Base-by-base conservation (phyloP, 2,113 vertebrate genomes). In the Helogale parvula region DNA sequence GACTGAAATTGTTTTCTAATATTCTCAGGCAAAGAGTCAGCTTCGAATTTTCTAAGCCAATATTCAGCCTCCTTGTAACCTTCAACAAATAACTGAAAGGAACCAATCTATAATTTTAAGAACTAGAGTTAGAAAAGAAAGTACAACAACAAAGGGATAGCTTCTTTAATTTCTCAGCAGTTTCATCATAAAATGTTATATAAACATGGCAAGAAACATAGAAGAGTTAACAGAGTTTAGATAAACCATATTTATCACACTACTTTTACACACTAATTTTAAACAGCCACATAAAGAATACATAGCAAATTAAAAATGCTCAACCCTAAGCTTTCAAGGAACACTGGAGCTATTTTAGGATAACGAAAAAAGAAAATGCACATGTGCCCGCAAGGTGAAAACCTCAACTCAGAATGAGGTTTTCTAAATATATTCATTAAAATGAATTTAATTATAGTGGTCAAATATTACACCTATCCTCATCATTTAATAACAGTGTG, bases 31-130 rank as follows among this genome's bases (percentile, higher is more conserved):
- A 99, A 99, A 96, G 99, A 99, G 41, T 99, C 99, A 0, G 99
- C 99, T 98, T 99, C 99, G 98, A 99, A 99, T 98, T 99, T 99
- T 97, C 99, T 99, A 98, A 99, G 99, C 99, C 99, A 99, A 98
- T 99, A 99, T 96, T 99, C 99, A 33, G 99, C 99, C 97, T 99
- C 99, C 93, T 99, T 99, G 97, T 99, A 99, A 31, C 99, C 99
- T 98, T 99, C 99, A 97, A 99, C 99, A 97, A 99, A 99, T 41
- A 99, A 98, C 98, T 99, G 99, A 97, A 99, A 99, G 25, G 99
- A 99, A 95, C 99, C 99, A 98, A 99, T 99, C 99, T 99, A 96
- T n/a, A 98, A 98, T 84, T 97, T 96, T 87, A 98, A 97, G 91
- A 97, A 98, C 31, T 50, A 74, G 0, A 81, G 96, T 98, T 98